phyloP scores from a whole-genome alignment of 2,797 vertebrate species.

The Acanthornis magna region DNA sequence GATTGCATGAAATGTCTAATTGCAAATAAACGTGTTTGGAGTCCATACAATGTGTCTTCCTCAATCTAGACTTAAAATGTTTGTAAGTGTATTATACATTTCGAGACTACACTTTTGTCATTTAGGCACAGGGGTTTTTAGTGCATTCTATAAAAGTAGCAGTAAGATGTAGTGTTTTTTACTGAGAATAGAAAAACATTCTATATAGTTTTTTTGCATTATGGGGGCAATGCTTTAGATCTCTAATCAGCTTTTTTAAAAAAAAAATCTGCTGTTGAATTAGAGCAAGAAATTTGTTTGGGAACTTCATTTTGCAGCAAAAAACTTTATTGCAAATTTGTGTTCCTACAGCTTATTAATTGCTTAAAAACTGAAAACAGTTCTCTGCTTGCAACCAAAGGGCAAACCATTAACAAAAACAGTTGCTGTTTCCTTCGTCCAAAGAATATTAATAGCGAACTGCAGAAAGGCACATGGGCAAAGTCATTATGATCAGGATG shows the following conservation, averaged over 20 bases:
- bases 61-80: constrained; percentile 65
- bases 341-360: constrained; percentile 67
- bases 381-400: constrained; percentile 84
- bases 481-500: constrained; percentile 68
- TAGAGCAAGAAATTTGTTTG: constrained; percentile 46
- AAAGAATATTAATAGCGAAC: constrained; percentile 75
- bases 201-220: constrained; percentile 65
- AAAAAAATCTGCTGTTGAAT: constrained; percentile 61
- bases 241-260: not conserved
- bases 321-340: constrained; percentile 54
- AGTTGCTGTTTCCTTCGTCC: constrained; percentile 76
- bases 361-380: constrained; percentile 66
- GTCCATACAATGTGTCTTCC: constrained; percentile 74
- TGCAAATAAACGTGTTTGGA: constrained; percentile 76
- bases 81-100: constrained; percentile 73
- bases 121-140: constrained; percentile 67
- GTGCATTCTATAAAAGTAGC: constrained; percentile 55
- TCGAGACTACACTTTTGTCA: constrained; percentile 60
- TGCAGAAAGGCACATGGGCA: constrained; percentile 54
- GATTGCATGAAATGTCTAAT: constrained; percentile 80
- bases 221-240: constrained; percentile 61
- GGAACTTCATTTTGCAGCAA: constrained; percentile 61
- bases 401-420: constrained; percentile 74
- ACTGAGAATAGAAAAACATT: constrained; percentile 45
- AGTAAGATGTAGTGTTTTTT: constrained; percentile 60